A percentile compares a stretch with the other conserved stretches of the same genome.
Evolutionary conservation across 2,797 vertebrate species (phyloP).

Genomic region (Furcifer pardalis): DNA sequence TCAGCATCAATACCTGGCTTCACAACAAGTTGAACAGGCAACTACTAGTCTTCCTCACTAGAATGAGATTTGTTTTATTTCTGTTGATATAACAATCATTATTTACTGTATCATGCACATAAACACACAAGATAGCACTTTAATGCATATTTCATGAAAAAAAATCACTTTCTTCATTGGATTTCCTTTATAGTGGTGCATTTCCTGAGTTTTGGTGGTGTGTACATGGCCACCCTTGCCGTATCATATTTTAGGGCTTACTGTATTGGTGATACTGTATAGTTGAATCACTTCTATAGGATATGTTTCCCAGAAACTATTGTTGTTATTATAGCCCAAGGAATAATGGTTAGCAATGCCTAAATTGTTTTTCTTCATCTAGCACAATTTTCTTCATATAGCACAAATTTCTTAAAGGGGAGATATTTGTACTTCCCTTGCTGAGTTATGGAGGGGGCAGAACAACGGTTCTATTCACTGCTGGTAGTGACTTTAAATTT

Average conservation of each 20-base stretch:
- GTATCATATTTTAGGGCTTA: conserved; percentile 10
- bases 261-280: background rate
- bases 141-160: background rate
- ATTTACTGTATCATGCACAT: no score
- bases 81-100: no score
- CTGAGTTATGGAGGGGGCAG: no score
- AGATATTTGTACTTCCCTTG: no score
- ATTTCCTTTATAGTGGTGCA: background rate
- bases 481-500: background rate
- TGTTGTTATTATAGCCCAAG: background rate
- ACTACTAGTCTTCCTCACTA: no score
- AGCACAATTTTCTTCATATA: background rate
- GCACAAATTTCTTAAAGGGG: conserved; percentile 24
- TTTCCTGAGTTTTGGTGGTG: background rate
- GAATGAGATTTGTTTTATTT: no score
- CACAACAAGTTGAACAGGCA: no score
- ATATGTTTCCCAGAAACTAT: background rate
- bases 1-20: no score
- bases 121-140: no score
- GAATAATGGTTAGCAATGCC: background rate
- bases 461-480: background rate
- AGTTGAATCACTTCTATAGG: rapidly evolving
- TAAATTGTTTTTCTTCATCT: background rate
- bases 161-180: background rate
- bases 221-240: background rate